phyloP scores from a whole-genome alignment of 2,113 vertebrate genomes.

The Monopterus albus region DNA sequence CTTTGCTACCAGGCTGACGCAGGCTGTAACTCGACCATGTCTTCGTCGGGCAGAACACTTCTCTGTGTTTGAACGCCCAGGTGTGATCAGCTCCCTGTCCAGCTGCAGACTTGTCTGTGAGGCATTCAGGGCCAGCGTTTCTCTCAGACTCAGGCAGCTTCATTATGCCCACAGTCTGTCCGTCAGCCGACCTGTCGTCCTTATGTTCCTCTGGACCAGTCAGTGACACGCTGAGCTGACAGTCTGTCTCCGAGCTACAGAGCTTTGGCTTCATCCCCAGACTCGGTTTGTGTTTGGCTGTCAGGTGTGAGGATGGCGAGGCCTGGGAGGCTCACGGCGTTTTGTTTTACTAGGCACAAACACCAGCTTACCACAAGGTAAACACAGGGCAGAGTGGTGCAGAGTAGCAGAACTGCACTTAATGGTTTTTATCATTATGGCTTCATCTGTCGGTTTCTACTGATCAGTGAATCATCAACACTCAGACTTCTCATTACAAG shows the following conservation, averaged over 20 bases:
- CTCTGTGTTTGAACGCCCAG: no score
- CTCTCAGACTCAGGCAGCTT: background rate
- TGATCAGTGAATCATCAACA: no score
- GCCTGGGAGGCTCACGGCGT: background rate
- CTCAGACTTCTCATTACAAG: no score
- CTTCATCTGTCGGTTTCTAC: no score
- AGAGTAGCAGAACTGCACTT: background rate
- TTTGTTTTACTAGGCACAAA: slow-evolving; percentile 40
- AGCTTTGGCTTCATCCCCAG: slow-evolving; percentile 26
- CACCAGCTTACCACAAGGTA: no score
- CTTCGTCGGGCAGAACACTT: no score
- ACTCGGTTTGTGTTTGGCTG: slow-evolving; percentile 7
- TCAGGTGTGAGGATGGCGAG: slow-evolving; percentile 1
- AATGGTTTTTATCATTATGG: background rate
- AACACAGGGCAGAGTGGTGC: no score
- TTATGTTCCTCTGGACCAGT: slow-evolving; percentile 42
- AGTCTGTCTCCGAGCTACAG: background rate
- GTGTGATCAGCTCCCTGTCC: background rate
- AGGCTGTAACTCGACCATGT: no score
- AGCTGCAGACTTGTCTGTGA: slow-evolving; percentile 1
- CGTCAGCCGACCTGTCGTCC: slow-evolving; percentile 17
- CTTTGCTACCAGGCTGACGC: no score
- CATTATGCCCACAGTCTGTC: slow-evolving; percentile 15
- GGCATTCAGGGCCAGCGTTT: slow-evolving; percentile 14
- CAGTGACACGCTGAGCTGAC: background rate